Conservation (phyloP, 2,113 vertebrate genomes). For the Thryonomys swinderianus region DNA sequence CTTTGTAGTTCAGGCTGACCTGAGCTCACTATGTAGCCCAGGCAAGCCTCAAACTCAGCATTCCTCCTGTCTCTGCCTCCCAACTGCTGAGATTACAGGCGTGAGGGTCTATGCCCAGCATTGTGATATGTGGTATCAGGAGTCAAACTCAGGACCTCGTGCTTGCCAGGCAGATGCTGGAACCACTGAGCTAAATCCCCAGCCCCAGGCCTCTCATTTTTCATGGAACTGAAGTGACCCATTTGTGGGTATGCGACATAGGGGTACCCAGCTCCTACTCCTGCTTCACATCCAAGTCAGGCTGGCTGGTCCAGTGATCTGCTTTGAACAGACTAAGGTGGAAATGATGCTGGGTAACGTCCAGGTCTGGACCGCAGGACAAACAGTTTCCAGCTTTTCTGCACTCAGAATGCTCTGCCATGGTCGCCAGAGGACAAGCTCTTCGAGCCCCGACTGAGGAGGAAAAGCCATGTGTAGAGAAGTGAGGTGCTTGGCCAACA, state of each 20-base stretch:
- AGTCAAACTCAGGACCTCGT: no score
- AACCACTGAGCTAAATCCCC: no score
- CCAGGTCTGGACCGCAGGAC: not conserved
- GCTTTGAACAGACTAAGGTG: not conserved
- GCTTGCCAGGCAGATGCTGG: no score
- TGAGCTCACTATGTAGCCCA: no score
- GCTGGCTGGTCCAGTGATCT: not conserved
- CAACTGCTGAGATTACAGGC: no score
- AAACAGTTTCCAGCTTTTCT: not conserved
- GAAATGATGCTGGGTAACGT: not conserved
- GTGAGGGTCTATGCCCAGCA: no score
- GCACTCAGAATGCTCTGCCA: not conserved
- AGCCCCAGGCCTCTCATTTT: not conserved
- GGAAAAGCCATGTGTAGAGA: not conserved
- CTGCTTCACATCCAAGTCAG: not conserved
- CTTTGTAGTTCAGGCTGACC: no score
- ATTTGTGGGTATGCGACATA: not conserved
- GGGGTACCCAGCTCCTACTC: not conserved
- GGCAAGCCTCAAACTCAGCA: no score
- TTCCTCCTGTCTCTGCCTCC: no score
- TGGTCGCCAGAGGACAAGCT: not conserved
- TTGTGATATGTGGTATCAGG: no score
- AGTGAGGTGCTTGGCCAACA: not conserved
- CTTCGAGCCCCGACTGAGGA: not conserved
- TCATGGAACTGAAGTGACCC: not conserved